Evolutionary conservation across 1,140 invertebrate genomes (phyloP), one percentile per base, ranked within the genome.

Genomic region (Magallana angulata): DNA sequence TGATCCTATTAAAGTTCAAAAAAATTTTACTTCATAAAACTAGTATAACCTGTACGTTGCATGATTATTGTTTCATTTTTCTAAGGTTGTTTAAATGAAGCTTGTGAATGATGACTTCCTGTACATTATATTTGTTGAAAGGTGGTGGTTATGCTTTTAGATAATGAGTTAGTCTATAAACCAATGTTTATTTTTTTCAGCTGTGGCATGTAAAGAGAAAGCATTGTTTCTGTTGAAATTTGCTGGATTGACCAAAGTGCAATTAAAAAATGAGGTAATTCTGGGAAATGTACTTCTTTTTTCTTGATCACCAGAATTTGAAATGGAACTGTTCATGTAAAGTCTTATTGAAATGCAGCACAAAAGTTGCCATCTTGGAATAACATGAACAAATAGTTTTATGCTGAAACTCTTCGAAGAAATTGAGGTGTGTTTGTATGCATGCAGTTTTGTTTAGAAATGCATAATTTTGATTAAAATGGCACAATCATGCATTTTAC

Each of bases 191-290:
- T 85, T 87, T 83, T 71, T 90, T 92, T 60, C 90, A 94, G 93
- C 92, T 57, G 81, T 56, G 11, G 62, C 88, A 64, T 93, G 92
- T 86, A 93, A 90, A 71, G 91, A 92, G 71, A 94, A 94, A 88
- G 93, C 93, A 9, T 8, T 91, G 48, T 94, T 92, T 89, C 87
- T 94, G 18, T 85, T 94, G 18, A 93, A 92, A 87, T 94, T 94
- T 93, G 91, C 93, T 85, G 94, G 94, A 48, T 89, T 94, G 16
- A 94, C 92, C 18, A 94, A 93, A 91, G 88, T 93, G 57, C 93
- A 94, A 84, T 87, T 94, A 3, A 94, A 90, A 88, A 89, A 91
- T 87, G 93, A 93, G 91, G 92, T 94, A 90, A 56, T 62, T 68
- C 12, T 56, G 14, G 36, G 5, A 48, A 48, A 48, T 48, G 24